Evolutionary conservation across 92 coral and sea anemone species (phyloP).

Genomic region (Palythoa grandis): DNA sequence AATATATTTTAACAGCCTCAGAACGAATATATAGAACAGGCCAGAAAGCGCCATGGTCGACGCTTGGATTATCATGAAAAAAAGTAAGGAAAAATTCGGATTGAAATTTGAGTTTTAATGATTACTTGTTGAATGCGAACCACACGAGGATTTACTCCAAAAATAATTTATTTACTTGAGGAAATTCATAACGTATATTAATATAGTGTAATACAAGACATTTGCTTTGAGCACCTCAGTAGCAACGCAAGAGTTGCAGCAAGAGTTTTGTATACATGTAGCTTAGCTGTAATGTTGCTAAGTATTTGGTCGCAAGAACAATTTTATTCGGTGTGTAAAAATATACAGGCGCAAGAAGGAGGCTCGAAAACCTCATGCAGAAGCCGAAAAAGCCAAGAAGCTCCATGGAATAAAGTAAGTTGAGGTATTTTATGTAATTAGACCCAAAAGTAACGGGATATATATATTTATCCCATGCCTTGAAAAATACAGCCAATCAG

Average conservation of each 20-base stretch:
- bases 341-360: conserved; percentile 86
- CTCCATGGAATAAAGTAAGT: conserved; percentile 96
- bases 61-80: conserved; percentile 95
- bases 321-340: not conserved
- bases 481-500: too few species aligned
- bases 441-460: not conserved
- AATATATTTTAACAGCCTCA: conserved; percentile 73
- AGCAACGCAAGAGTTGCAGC: not conserved
- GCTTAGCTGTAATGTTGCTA: too few species aligned
- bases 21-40: conserved; percentile 96
- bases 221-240: too few species aligned
- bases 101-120: not conserved
- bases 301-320: too few species aligned
- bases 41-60: conserved; percentile 95
- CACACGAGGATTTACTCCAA: too few species aligned
- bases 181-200: too few species aligned
- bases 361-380: conserved; percentile 91
- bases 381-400: conserved; percentile 94
- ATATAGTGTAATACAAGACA: too few species aligned
- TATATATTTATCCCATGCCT: too few species aligned
- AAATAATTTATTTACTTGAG: too few species aligned
- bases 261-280: too few species aligned
- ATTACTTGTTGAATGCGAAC: too few species aligned
- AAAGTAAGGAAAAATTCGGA: conserved; percentile 68
- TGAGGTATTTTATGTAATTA: not conserved